phyloP scores from a whole-genome alignment of 2,888 invertebrate genomes.

The Pristionchus fissidentatus region DNA sequence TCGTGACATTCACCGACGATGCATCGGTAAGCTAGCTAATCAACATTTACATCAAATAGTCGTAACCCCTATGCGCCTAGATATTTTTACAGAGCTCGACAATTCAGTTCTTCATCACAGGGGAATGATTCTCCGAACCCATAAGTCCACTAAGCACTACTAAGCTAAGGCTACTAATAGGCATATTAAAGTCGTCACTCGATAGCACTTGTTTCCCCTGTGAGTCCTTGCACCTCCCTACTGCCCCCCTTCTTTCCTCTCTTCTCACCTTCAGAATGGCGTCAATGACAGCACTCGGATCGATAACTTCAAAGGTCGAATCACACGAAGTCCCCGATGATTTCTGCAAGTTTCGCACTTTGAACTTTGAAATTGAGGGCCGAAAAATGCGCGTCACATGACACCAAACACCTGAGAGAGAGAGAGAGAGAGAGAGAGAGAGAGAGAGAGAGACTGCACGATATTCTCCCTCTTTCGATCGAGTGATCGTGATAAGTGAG shows the following conservation, averaged over 20 bases:
- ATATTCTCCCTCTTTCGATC: not conserved
- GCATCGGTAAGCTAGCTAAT: no score
- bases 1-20: no score
- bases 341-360: not conserved
- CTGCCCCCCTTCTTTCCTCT: no score
- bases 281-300: not conserved
- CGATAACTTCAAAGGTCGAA: conserved; percentile 29
- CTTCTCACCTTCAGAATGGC: conserved; percentile 20
- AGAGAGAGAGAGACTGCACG: not conserved
- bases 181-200: no score
- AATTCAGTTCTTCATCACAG: no score
- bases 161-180: no score
- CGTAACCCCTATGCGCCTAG: no score
- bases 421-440: not conserved
- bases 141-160: no score
- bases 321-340: conserved; percentile 20
- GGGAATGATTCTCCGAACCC: no score
- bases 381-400: not conserved
- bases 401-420: not conserved
- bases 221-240: not conserved
- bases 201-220: not conserved
- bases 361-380: not conserved
- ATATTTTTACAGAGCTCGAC: no score
- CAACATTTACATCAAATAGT: no score
- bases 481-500: not conserved